These are phyloP conservation scores for Drosophila simulans DNA, from an alignment of 1,140 invertebrate species.

Conservation along the genomic window DNA sequence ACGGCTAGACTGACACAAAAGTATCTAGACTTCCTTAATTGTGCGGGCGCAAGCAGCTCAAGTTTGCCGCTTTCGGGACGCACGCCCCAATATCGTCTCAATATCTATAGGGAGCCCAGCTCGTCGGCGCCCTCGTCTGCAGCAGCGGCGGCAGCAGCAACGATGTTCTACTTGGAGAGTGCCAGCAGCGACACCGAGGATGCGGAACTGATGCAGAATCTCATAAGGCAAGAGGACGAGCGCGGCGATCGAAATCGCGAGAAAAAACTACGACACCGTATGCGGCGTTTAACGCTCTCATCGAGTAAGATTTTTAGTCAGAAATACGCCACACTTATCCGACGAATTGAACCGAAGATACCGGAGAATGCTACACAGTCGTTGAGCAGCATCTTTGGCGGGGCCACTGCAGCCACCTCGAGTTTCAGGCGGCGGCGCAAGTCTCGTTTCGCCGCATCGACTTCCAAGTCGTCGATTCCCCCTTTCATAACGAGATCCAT, in stretches of 20 bases:
- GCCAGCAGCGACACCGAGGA: conserved; percentile 71
- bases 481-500: conserved; percentile 85
- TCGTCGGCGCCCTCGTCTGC: conserved; percentile 36
- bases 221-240: conserved; percentile 87
- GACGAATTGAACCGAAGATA: conserved; percentile 69
- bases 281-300: conserved; percentile 86
- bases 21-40: conserved; percentile 74
- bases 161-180: conserved; percentile 70
- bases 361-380: conserved; percentile 72
- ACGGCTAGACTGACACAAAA: conserved; percentile 56
- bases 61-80: conserved; percentile 58
- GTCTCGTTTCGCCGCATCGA: conserved; percentile 31
- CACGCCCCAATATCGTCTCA: conserved; percentile 63
- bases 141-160: conserved; percentile 58
- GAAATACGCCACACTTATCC: conserved; percentile 85
- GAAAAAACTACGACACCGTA: conserved; percentile 85
- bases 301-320: conserved; percentile 86
- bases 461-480: conserved; percentile 23
- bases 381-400: conserved; percentile 56
- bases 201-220: conserved; percentile 70
- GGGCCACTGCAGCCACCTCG: conserved; percentile 2
- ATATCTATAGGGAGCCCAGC: conserved; percentile 63
- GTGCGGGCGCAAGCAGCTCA: conserved; percentile 59
- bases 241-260: conserved; percentile 82
- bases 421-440: conserved; percentile 48